Evolutionary conservation across 92 coral and sea anemone genomes (phyloP).

Genomic region (Zoanthus gigantus): DNA sequence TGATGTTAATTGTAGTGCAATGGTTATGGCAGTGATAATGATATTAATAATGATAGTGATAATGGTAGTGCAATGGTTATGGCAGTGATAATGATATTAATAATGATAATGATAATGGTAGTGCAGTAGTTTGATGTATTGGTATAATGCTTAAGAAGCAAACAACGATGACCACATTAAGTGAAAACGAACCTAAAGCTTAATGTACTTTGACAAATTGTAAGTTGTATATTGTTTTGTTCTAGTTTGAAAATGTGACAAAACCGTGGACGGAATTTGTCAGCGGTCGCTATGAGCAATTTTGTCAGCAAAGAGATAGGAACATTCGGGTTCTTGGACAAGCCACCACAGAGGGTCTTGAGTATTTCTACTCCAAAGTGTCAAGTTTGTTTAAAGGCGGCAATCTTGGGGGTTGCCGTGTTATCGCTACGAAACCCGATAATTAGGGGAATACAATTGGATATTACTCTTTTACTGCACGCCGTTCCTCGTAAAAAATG

Average conservation of each 20-base stretch:
- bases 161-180: too few relatives aligned
- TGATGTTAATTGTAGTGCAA: background rate
- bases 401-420: constrained; percentile 75
- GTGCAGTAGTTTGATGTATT: too few relatives aligned
- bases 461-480: background rate
- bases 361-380: constrained; percentile 67
- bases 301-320: constrained; percentile 64
- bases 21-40: background rate
- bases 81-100: too few relatives aligned
- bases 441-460: background rate
- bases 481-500: too few relatives aligned
- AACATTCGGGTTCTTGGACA: constrained; percentile 79
- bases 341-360: constrained; percentile 66
- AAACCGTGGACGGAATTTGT: constrained; percentile 64
- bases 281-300: constrained; percentile 44
- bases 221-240: background rate
- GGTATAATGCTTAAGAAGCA: too few relatives aligned
- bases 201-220: background rate
- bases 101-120: too few relatives aligned
- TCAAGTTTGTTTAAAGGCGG: constrained; percentile 42
- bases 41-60: background rate
- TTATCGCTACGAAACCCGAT: constrained; percentile 70
- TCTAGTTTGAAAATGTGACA: constrained; percentile 77
- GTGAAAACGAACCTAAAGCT: background rate
- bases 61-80: too few relatives aligned